These are phyloP conservation scores for Globia sparganii DNA, from an alignment of 2,888 invertebrate genomes.

Conservation along the genomic window DNA sequence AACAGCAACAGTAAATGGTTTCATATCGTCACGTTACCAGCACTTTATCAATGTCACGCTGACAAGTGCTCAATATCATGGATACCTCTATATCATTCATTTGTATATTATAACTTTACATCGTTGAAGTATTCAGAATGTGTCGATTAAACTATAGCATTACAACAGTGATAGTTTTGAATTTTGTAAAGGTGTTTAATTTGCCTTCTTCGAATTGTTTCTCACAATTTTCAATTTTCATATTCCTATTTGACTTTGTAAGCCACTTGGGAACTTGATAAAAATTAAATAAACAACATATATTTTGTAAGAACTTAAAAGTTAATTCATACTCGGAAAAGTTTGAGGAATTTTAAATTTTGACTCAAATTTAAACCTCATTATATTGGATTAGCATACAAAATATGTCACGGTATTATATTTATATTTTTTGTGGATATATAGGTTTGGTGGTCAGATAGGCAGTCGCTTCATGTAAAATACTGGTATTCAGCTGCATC, in stretches of 20 bases:
- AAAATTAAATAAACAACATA: not conserved
- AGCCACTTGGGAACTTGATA: not conserved
- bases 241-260: no score
- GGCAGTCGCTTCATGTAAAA: no score
- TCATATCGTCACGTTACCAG: constrained; percentile 17
- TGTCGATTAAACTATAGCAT: not conserved
- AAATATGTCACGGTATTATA: no score
- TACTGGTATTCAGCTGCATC: no score
- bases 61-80: constrained; percentile 27
- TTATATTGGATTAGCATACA: not conserved
- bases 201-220: not conserved
- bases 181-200: not conserved
- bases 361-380: not conserved
- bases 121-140: not conserved
- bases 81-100: constrained; percentile 12
- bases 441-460: no score
- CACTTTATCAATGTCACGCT: constrained; percentile 48
- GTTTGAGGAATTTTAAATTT: not conserved
- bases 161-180: not conserved
- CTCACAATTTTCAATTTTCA: no score
- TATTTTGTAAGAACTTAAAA: not conserved
- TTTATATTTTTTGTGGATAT: no score
- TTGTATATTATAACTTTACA: constrained; percentile 13
- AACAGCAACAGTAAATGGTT: constrained; percentile 36
- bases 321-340: not conserved